phyloP scores from a whole-genome alignment of 1,140 invertebrate species.

The Drosophila busckii region DNA sequence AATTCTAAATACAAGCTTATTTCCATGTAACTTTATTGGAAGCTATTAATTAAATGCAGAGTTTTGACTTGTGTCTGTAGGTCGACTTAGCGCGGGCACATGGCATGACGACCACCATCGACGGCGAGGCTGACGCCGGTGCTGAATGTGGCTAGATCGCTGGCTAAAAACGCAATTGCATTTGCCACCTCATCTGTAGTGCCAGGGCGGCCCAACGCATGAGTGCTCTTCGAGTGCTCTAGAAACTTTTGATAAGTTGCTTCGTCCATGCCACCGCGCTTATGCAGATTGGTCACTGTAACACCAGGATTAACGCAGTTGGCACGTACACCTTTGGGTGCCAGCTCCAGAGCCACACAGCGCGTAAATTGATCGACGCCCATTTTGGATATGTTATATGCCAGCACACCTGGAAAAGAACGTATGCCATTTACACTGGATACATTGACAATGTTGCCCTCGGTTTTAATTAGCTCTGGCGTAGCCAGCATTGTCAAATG shows the following conservation, averaged over 20 bases:
- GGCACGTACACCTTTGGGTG: slow-evolving; percentile 88
- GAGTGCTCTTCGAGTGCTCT: slow-evolving; percentile 86
- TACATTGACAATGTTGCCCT: slow-evolving; percentile 94
- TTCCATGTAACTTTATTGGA: background rate
- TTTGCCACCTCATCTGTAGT: slow-evolving; percentile 88
- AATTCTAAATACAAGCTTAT: no score
- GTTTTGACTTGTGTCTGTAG: background rate
- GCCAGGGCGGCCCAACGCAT: slow-evolving; percentile 89
- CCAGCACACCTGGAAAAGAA: slow-evolving; percentile 87
- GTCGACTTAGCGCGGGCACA: slow-evolving; percentile 54
- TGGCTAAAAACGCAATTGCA: slow-evolving; percentile 90
- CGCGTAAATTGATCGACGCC: slow-evolving; percentile 94
- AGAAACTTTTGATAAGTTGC: slow-evolving; percentile 88
- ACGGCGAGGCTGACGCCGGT: slow-evolving; percentile 90
- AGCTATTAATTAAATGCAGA: slow-evolving; percentile 45
- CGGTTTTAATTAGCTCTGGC: slow-evolving; percentile 88
- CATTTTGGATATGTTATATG: slow-evolving; percentile 94
- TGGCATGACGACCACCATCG: slow-evolving; percentile 83
- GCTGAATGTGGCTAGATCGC: slow-evolving; percentile 87
- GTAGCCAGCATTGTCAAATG: slow-evolving; percentile 91
- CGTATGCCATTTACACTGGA: slow-evolving; percentile 93
- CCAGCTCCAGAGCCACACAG: slow-evolving; percentile 89
- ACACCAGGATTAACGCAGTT: slow-evolving; percentile 93
- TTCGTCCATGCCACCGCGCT: slow-evolving; percentile 86
- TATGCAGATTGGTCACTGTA: slow-evolving; percentile 88